Percentiles rank a stretch among this genome's conserved stretches.
phyloP scores from a whole-genome alignment of 2,113 vertebrate species.

The Oncorhynchus mykiss region DNA sequence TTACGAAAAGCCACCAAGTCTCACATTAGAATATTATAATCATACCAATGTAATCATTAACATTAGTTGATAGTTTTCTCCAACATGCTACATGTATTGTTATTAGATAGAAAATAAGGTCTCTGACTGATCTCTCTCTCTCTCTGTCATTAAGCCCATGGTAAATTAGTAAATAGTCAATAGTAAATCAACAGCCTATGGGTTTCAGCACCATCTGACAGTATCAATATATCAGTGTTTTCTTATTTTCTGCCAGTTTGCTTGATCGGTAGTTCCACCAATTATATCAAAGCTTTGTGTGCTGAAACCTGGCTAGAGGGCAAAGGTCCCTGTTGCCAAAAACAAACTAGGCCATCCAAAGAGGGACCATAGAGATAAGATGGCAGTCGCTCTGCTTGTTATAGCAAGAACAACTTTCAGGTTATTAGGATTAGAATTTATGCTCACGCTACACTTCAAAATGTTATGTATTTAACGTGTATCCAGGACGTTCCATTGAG shows the following conservation, averaged over 20 bases:
- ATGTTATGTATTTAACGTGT: no score
- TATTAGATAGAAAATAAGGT: no score
- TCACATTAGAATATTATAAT: conserved; percentile 35
- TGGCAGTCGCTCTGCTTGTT: no score
- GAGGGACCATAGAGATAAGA: conserved; percentile 40
- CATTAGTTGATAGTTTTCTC: no score
- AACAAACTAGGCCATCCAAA: conserved; percentile 68
- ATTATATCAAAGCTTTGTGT: conserved; percentile 50
- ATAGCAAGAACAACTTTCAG: no score
- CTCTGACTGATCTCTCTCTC: not conserved
- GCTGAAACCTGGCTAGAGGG: conserved; percentile 59
- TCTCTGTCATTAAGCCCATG: conserved; percentile 1
- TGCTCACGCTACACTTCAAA: no score
- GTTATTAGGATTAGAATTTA: no score
- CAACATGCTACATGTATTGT: no score
- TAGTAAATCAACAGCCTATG: conserved; percentile 18
- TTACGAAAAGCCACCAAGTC: conserved; percentile 30
- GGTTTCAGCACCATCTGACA: conserved; percentile 43
- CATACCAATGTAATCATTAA: conserved; percentile 1
- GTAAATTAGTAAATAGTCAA: conserved; percentile 25
- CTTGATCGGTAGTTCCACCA: conserved; percentile 45
- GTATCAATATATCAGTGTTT: conserved; percentile 49
- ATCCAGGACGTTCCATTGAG: no score
- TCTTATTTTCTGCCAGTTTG: conserved; percentile 37
- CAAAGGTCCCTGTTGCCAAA: conserved; percentile 54